phyloP scores from a whole-genome alignment of 2,888 invertebrate genomes.

The Scaptomyza caliginosa region DNA sequence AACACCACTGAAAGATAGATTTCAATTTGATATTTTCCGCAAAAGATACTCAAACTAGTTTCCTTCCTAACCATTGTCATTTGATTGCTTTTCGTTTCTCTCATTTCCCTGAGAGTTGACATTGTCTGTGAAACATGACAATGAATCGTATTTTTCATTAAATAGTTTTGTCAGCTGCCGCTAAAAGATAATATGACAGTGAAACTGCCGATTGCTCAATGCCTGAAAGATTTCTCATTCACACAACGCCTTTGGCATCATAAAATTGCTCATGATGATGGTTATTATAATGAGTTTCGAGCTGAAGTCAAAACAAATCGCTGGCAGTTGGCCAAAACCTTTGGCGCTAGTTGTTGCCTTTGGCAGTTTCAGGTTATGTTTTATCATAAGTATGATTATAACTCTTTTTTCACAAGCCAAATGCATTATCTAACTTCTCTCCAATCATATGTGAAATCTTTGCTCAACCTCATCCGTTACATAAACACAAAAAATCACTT shows the following conservation, averaged over 20 bases:
- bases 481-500: slow-evolving; percentile 3
- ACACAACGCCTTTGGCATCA: slow-evolving; percentile 13
- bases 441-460: not conserved
- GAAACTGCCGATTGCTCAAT: slow-evolving; percentile 36
- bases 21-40: not conserved
- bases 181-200: slow-evolving; percentile 10
- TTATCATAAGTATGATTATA: not conserved
- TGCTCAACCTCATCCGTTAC: too few species aligned
- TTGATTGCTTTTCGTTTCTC: too few species aligned
- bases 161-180: slow-evolving; percentile 11
- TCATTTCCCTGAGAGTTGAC: not conserved
- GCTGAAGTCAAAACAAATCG: slow-evolving; percentile 24
- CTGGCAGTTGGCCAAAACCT: slow-evolving; percentile 51
- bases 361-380: too few species aligned
- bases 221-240: not conserved
- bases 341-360: not conserved
- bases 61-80: too few species aligned
- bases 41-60: too few species aligned
- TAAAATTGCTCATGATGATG: not conserved
- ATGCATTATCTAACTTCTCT: not conserved
- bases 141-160: not conserved
- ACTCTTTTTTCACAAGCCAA: not conserved
- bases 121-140: not conserved
- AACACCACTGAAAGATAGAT: too few species aligned
- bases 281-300: not conserved